These are phyloP conservation scores for Sarcophaga rosellei DNA, from an alignment of 2,888 invertebrate species.

Conservation along the genomic window DNA sequence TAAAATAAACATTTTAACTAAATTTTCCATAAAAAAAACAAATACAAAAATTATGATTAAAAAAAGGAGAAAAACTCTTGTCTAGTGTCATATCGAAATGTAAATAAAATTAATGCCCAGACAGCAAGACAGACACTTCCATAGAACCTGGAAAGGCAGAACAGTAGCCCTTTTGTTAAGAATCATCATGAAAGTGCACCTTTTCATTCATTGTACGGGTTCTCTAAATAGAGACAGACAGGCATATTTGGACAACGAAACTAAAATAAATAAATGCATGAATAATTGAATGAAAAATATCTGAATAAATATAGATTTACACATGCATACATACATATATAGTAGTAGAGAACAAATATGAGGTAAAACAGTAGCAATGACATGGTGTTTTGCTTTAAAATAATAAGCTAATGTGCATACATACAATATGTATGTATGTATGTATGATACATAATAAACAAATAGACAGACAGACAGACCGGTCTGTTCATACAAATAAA, in stretches of 20 bases:
- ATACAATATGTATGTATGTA: neutral
- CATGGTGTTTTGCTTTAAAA: conserved; percentile 60
- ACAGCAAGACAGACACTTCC: neutral
- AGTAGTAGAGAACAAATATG: neutral
- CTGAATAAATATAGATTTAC: conserved; percentile 28
- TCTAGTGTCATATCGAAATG: conserved; percentile 40
- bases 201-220: conserved; percentile 19
- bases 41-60: neutral
- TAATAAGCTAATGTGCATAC: conserved; percentile 25
- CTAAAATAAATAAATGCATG: conserved; percentile 24
- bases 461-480: neutral
- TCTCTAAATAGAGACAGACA: neutral
- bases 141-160: conserved; percentile 4
- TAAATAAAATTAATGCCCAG: conserved; percentile 4
- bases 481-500: neutral
- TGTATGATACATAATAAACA: neutral
- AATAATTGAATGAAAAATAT: neutral
- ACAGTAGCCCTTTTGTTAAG: conserved; percentile 52
- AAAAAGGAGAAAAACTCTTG: neutral
- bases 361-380: conserved; percentile 58
- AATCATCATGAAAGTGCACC: conserved; percentile 51
- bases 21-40: conserved; percentile 5
- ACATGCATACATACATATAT: conserved; percentile 2
- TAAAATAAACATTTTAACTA: conserved; percentile 40
- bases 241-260: conserved; percentile 10